phyloP scores from a whole-genome alignment of 2,888 invertebrate species.

The Apamea sordens region DNA sequence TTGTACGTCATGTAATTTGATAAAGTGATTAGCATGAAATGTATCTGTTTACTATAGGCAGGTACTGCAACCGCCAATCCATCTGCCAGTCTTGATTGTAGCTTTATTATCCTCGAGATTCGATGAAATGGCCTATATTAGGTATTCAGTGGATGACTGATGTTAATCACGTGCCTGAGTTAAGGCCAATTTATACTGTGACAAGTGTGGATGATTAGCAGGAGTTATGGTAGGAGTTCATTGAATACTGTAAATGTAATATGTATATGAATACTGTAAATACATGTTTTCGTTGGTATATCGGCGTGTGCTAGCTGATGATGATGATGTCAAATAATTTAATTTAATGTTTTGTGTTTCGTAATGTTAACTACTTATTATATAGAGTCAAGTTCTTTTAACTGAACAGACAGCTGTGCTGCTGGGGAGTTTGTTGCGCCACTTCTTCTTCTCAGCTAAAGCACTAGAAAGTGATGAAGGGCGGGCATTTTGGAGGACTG shows the following conservation, averaged over 20 bases:
- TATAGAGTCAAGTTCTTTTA: not conserved
- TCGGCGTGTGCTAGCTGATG: not conserved
- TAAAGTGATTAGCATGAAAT: not conserved
- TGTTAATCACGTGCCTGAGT: constrained; percentile 21
- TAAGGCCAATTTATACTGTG: constrained; percentile 29
- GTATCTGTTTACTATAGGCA: not conserved
- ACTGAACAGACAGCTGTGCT: not conserved
- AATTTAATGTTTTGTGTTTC: not conserved
- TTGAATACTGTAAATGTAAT: not conserved
- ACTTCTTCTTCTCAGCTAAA: not conserved
- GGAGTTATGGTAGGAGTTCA: not conserved
- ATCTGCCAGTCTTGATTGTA: not conserved
- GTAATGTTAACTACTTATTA: not conserved
- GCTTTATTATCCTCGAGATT: not conserved
- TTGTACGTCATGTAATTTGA: not conserved
- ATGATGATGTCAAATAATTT: not conserved
- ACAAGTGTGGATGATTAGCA: constrained; percentile 24
- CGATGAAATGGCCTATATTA: constrained; percentile 3
- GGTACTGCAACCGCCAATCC: not conserved
- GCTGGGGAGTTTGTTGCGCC: not conserved
- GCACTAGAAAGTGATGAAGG: not conserved
- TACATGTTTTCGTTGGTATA: not conserved
- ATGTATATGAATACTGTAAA: no score
- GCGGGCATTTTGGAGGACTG: not conserved
- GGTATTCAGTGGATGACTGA: constrained; percentile 16